Percentiles rank a stretch among this genome's conserved stretches.
Conservation (phyloP, 1,140 invertebrate genomes). For the Lutraria rhynchaena region DNA sequence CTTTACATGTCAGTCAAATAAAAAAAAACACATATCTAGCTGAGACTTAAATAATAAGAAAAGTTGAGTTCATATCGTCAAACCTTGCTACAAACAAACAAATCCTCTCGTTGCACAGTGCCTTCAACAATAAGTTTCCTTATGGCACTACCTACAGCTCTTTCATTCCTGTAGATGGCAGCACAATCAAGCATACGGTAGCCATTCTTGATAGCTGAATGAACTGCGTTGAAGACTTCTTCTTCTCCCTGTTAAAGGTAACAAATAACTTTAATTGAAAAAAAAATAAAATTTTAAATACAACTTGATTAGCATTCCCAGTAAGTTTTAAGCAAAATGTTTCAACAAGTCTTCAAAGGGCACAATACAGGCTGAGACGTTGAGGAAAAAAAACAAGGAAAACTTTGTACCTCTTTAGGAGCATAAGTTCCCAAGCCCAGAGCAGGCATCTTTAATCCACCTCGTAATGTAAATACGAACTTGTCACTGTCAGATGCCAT, state of each 20-base stretch:
- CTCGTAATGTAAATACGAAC: conserved; percentile 56
- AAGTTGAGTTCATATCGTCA: too few species aligned
- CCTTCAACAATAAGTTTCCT: conserved; percentile 88
- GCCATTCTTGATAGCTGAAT: conserved; percentile 90
- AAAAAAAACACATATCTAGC: too few species aligned
- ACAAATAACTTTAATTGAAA: too few species aligned
- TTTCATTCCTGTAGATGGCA: conserved; percentile 92
- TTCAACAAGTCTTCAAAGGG: too few species aligned
- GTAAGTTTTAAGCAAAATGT: too few species aligned
- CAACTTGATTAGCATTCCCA: too few species aligned
- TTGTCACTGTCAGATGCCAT: not conserved
- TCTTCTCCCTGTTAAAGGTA: conserved; percentile 78
- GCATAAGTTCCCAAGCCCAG: conserved; percentile 72
- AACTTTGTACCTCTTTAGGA: conserved; percentile 65
- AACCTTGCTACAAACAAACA: conserved; percentile 88
- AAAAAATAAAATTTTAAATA: not conserved
- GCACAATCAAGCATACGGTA: conserved; percentile 97
- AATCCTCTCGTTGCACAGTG: conserved; percentile 88
- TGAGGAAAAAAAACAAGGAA: too few species aligned
- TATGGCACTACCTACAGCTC: conserved; percentile 91
- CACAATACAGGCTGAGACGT: too few species aligned
- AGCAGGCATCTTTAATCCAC: conserved; percentile 65
- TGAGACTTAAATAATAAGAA: too few species aligned
- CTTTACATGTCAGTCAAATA: too few species aligned
- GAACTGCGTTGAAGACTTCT: conserved; percentile 89